Base-by-base conservation (phyloP, 2,888 invertebrate genomes). In the Physocephala rufipes region DNA sequence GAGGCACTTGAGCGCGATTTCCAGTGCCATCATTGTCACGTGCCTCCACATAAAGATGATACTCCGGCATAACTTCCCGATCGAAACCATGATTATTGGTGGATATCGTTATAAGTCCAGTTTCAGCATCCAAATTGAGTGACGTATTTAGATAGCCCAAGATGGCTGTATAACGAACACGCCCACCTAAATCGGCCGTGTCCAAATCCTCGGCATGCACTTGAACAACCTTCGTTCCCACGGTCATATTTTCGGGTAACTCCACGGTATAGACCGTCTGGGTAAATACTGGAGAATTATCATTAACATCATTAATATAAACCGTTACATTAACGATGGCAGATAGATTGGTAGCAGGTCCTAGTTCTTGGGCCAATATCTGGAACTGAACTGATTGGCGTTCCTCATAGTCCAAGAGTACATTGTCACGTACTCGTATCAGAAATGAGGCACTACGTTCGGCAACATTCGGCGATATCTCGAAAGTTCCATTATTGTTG, bases 401-500 rank as follows among this genome's bases (percentile, higher is more conserved):
- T 74, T 89, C 89, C 85, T 98, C 97, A 81, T 92, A 97, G 86
- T 97, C 96, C 76, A 97, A 88, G 78, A 93, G 87, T 0, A 89
- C 87, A 74, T 93, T 93, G 83, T 96, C 93, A 73, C 94, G 91
- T 30, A 97, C 95, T 82, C 91, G 90, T 75, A 98, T 91, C 67
- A 92, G 89, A 82, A 96, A 96, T 78, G 91, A 91, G 2, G 92
- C 90, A 74, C 90, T 90, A 72, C 93, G 90, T 82, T 95, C 93
- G 0, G 93, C 93, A 1, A 94, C 93, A 45, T 91, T 90, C 0
- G 97, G 97, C 7, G 90, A 89, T 71, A 97, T 91, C 84, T 95
- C 95, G 82, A 97, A 97, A 3, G 95, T 95, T 47, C 93, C 94
- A 83, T 95, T 95, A 83, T 94, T 94, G 72, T 92, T 92, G 16